phyloP scores from a whole-genome alignment of 2,888 invertebrate genomes.

The Alloscopus bannaensis region DNA sequence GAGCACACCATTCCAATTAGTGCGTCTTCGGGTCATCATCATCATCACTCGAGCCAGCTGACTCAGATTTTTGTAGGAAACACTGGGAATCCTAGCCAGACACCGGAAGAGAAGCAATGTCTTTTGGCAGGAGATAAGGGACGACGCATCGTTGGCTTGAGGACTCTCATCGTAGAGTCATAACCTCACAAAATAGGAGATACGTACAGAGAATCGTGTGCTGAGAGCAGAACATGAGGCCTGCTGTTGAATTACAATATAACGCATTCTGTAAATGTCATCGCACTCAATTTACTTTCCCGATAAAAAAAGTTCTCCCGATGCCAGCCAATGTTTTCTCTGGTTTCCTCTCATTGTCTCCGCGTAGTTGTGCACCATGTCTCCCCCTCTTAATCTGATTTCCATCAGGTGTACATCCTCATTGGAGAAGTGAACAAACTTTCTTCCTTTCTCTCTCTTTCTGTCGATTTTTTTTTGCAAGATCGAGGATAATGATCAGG shows the following conservation, averaged over 20 bases:
- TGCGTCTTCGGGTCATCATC: constrained; percentile 9
- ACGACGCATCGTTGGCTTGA: constrained; percentile 61
- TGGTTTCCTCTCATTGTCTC: too few relatives aligned
- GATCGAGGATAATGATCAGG: constrained; percentile 23
- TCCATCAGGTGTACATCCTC: too few relatives aligned
- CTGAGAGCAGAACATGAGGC: too few relatives aligned
- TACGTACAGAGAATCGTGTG: too few relatives aligned
- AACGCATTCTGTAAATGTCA: too few relatives aligned
- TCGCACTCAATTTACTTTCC: too few relatives aligned
- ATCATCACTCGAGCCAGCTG: constrained; percentile 36
- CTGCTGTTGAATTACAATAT: too few relatives aligned
- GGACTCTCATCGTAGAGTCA: constrained; percentile 60
- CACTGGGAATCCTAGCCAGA: constrained; percentile 24
- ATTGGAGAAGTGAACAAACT: constrained; percentile 18
- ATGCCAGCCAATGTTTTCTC: too few relatives aligned
- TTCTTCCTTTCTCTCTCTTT: constrained; percentile 5
- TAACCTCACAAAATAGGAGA: neutral
- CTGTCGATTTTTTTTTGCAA: neutral
- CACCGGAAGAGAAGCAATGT: constrained; percentile 53
- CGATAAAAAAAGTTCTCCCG: too few relatives aligned
- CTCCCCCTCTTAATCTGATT: too few relatives aligned
- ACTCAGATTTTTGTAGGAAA: constrained; percentile 52
- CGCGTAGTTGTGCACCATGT: too few relatives aligned
- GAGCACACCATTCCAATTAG: constrained; percentile 54
- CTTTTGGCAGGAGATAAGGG: constrained; percentile 54